Evolutionary conservation across 2,113 vertebrate genomes (phyloP), one percentile per base, ranked within the genome.

Genomic region (Grantiella picta): DNA sequence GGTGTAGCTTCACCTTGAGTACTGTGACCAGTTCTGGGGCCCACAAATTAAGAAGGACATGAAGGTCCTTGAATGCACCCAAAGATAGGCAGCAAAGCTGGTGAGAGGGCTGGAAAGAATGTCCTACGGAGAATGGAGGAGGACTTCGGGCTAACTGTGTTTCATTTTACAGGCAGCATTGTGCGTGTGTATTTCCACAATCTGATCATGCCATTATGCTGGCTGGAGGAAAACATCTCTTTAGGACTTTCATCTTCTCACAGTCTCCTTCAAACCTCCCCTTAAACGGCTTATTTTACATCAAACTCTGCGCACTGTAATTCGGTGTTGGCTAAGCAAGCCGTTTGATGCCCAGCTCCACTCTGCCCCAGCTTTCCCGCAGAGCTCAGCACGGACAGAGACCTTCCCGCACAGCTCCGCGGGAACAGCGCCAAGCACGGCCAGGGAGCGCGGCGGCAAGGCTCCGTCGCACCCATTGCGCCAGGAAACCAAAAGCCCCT

Each of bases 181-280:
- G 6, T 2, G 12, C 1, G 0, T 2, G 4, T 5, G 7, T 24
- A 38, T 25, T 60, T 42, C 54, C 50, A 60, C 1, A 0, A 15
- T 15, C 22, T 3, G 1, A 38, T 20, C 57, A 12, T 0, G 2
- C 16, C n/a, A 60, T 7, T 38, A 29, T 3, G 14, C 17, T 44
- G 27, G 4, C 15, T 52, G 38, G 40, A 38, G 20, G n/a, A 31
- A 82, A 78, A 38, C 0, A 2, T 10, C 38, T 63, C 21, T 10
- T 54, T 20, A 8, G 11, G 7, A 36, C 21, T 45, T 5, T 15
- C 9, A 71, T 4, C 15, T 52, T n/a, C 44, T 59, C 31, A 10
- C 2, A 27, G 1, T 3, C 56, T 36, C n/a, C 49, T 44, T 53
- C 6, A 1, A 78, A 78, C 42, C 1, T 2, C 28, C 29, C 28